phyloP scores from a whole-genome alignment of 2,888 invertebrate genomes.

The Andrena flavipes region DNA sequence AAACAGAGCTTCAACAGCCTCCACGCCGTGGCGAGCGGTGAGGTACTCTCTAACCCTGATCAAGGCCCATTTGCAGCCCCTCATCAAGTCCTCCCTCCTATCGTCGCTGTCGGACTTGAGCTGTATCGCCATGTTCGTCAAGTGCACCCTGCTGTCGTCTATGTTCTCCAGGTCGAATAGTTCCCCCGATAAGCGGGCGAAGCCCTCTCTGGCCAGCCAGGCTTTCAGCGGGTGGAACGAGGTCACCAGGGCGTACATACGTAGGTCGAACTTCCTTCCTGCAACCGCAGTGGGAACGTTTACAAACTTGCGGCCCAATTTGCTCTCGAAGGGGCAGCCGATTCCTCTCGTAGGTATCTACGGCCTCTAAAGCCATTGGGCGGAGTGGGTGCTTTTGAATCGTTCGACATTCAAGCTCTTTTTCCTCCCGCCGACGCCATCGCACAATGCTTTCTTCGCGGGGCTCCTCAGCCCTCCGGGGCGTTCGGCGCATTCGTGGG shows the following conservation, averaged over 20 bases:
- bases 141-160: constrained; percentile 87
- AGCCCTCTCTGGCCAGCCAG: constrained; percentile 88
- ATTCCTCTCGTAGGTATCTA: constrained; percentile 2
- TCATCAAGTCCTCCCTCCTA: constrained; percentile 47
- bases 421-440: constrained; percentile 15
- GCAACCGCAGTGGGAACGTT: constrained; percentile 77
- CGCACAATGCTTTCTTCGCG: constrained; percentile 25
- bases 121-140: constrained; percentile 87
- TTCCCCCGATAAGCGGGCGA: constrained; percentile 87
- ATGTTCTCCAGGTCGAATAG: constrained; percentile 87
- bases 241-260: constrained; percentile 87
- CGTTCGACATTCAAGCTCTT: constrained; percentile 39
- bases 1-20: constrained; percentile 85
- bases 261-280: constrained; percentile 88
- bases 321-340: not conserved
- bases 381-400: constrained; percentile 41
- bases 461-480: constrained; percentile 14
- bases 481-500: not conserved
- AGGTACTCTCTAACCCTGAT: constrained; percentile 86
- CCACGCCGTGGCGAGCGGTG: constrained; percentile 86
- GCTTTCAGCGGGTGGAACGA: constrained; percentile 85
- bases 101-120: constrained; percentile 64
- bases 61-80: constrained; percentile 87
- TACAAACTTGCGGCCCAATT: constrained; percentile 14
- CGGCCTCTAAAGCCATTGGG: constrained; percentile 14